Percentiles rank a stretch among this genome's conserved stretches.
Evolutionary conservation across 2,888 invertebrate genomes (phyloP).

Genomic region (Phortica magna): DNA sequence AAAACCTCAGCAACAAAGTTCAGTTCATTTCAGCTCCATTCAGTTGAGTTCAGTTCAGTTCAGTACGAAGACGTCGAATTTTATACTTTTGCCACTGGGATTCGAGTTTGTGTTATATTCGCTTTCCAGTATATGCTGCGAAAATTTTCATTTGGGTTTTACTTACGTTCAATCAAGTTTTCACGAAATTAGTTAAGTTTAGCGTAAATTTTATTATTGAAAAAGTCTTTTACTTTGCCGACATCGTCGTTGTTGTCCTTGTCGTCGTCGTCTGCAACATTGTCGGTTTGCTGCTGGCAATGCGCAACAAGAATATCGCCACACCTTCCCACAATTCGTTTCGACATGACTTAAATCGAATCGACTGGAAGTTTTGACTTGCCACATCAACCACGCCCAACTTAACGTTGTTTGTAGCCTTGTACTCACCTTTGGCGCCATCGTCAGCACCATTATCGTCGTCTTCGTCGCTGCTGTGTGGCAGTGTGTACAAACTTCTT

Average conservation of each 20-base stretch:
- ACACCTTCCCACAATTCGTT: too few relatives aligned
- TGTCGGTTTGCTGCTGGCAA: not conserved
- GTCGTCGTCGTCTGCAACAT: too few relatives aligned
- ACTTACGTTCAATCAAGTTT: slow-evolving; percentile 44
- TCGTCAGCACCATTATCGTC: not conserved
- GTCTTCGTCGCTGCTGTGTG: not conserved
- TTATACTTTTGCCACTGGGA: not conserved
- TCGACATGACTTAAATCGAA: too few relatives aligned
- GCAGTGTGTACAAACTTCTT: slow-evolving; percentile 32
- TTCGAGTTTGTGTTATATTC: not conserved
- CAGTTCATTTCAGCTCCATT: not conserved
- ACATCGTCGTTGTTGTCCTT: not conserved
- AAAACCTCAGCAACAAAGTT: not conserved
- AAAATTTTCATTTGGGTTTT: slow-evolving; percentile 52
- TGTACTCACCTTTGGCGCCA: not conserved
- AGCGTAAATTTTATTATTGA: slow-evolving; percentile 55
- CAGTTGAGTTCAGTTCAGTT: slow-evolving; percentile 4
- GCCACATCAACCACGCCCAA: not conserved
- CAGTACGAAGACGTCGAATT: not conserved
- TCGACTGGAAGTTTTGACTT: too few relatives aligned
- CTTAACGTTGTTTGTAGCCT: not conserved
- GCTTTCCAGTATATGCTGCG: slow-evolving; percentile 31
- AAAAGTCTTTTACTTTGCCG: slow-evolving; percentile 19
- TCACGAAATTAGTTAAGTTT: slow-evolving; percentile 41
- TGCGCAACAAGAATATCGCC: not conserved